Evolutionary conservation across 2,888 invertebrate genomes (phyloP), one percentile per base, ranked within the genome.

Genomic region (Tanaodytes sp.): DNA sequence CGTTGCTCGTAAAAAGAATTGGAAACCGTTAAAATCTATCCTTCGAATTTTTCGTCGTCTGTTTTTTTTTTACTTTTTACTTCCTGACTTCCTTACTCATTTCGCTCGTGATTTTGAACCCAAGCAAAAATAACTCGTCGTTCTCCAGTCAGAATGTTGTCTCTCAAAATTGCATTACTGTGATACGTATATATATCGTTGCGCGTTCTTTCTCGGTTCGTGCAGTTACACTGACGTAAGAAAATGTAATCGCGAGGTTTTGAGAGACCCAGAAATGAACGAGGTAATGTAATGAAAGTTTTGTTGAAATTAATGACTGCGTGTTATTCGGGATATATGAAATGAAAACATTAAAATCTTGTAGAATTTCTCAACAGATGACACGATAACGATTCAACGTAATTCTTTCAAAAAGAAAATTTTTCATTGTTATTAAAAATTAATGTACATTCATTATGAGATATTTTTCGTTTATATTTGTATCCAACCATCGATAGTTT

Each of bases 151-250:
- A 62, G 69, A 73, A 75, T 77, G 76, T 77, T 79, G 75, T 77
- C 75, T 74, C 74, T 75, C 76, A 75, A 77, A 80, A 80, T 75
- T 76, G 75, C 73, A 73, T 78, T 79, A 75, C 66, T 61, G 61
- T 51, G 52, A 61, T 49, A 45, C 42, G 64, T 71, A 66, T 73
- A 75, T n/a, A n/a, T n/a, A n/a, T n/a, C 63, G 69, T 74, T 71
- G 70, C 61, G 39, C 66, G 63, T 45, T 33, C 52, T 61, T 62
- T 69, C 45, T 61, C 36, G 27, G n/a, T n/a, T n/a, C n/a, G 18
- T 20, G 12, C 42, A 2, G 14, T 40, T 36, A 20, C 23, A 46
- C 6, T 1, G 9, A 46, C 48, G 36, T 15, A 63, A 55, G 33
- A 55, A 59, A 30, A 40, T 15, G 42, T 46, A 48, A 55, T 52